Evolutionary conservation across 2,888 invertebrate genomes (phyloP).

Genomic region (Ormia ochracea): DNA sequence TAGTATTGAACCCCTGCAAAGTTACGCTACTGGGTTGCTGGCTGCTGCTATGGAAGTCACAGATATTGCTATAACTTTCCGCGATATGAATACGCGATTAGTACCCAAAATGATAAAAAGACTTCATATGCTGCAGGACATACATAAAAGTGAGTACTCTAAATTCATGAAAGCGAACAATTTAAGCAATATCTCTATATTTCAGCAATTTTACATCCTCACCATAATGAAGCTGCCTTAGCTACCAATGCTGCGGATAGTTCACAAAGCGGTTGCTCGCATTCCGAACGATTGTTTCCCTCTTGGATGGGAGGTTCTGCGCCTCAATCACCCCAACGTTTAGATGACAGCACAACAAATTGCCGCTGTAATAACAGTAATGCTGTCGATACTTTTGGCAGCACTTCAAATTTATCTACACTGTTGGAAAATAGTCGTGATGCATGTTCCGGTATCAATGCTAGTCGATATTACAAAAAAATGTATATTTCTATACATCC

Average conservation of each 20-base stretch:
- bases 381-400: slow-evolving; percentile 66
- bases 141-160: slow-evolving; percentile 67
- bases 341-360: slow-evolving; percentile 56
- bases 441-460: slow-evolving; percentile 66
- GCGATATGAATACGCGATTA: slow-evolving; percentile 89
- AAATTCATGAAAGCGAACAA: no score
- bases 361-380: slow-evolving; percentile 61
- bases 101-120: slow-evolving; percentile 92
- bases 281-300: slow-evolving; percentile 72
- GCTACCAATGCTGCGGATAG: slow-evolving; percentile 53
- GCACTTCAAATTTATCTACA: slow-evolving; percentile 73
- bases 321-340: slow-evolving; percentile 73
- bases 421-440: slow-evolving; percentile 75
- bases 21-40: slow-evolving; percentile 94
- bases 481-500: slow-evolving; percentile 89
- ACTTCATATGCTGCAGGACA: slow-evolving; percentile 83
- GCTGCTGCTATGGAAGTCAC: slow-evolving; percentile 98
- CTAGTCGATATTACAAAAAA: slow-evolving; percentile 70
- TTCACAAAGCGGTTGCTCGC: slow-evolving; percentile 60
- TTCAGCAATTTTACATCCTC: slow-evolving; percentile 43
- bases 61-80: slow-evolving; percentile 91
- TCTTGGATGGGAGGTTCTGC: slow-evolving; percentile 72
- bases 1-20: slow-evolving; percentile 91
- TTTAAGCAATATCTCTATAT: no score
- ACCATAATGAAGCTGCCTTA: slow-evolving; percentile 20